Evolutionary conservation across 2,797 vertebrate genomes (phyloP).

Genomic region (Lithobates sylvaticus): DNA sequence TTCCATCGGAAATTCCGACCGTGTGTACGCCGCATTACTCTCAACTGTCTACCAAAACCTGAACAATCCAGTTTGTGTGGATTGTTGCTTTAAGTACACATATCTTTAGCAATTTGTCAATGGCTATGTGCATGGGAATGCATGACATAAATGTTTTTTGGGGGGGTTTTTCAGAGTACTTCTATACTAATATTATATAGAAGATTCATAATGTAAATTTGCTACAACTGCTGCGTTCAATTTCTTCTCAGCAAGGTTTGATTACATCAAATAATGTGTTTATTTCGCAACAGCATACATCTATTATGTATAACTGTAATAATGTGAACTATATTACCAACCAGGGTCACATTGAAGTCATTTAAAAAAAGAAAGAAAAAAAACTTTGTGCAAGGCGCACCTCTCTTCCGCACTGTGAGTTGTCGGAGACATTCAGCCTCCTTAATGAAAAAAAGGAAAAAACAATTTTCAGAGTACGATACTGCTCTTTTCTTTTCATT

Average conservation of each 20-base stretch:
- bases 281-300: not conserved
- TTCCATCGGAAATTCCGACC: no score
- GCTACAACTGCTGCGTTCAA: not conserved
- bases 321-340: not conserved
- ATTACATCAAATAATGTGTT: conserved; percentile 2
- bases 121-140: not conserved
- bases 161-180: no score
- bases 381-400: not conserved
- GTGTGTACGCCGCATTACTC: no score
- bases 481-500: conserved; percentile 30
- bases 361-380: not conserved
- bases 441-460: conserved; percentile 42
- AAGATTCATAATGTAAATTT: not conserved
- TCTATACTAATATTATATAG: not conserved
- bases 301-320: conserved; percentile 1
- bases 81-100: no score
- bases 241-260: not conserved
- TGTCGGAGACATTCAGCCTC: conserved; percentile 29
- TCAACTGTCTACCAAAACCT: no score
- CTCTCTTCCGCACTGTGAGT: not conserved
- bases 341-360: not conserved
- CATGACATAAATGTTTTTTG: no score
- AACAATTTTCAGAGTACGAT: conserved; percentile 61
- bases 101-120: no score
- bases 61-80: no score